Percentiles rank a stretch among this genome's conserved stretches.
Conservation (phyloP, 1,140 invertebrate genomes). For the Druon quercuslanigerum region DNA sequence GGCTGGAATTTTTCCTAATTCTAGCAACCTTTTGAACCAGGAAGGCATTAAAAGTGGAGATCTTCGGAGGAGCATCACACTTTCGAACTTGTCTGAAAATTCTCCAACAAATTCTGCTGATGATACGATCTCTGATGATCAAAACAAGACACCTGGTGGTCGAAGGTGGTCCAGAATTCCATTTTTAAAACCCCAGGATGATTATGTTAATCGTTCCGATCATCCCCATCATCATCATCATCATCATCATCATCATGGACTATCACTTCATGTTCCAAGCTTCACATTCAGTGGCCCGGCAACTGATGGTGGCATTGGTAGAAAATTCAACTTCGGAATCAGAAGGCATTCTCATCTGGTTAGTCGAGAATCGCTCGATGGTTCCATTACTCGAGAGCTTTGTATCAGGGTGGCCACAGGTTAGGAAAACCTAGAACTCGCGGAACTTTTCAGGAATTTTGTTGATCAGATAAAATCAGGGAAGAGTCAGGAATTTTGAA, state of each 20-base stretch:
- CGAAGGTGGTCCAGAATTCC: slow-evolving; percentile 58
- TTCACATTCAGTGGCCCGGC: slow-evolving; percentile 73
- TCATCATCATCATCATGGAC: slow-evolving; percentile 52
- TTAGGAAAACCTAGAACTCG: too few species aligned
- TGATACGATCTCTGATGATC: background rate
- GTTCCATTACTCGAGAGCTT: slow-evolving; percentile 30
- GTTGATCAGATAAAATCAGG: too few species aligned
- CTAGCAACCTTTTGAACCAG: slow-evolving; percentile 49
- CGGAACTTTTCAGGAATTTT: too few species aligned
- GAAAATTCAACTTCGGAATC: slow-evolving; percentile 77
- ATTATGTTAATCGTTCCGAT: slow-evolving; percentile 54
- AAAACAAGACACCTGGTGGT: slow-evolving; percentile 36
- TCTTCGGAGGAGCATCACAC: slow-evolving; percentile 44
- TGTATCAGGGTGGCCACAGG: background rate
- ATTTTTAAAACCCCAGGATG: slow-evolving; percentile 72
- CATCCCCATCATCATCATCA: slow-evolving; percentile 49
- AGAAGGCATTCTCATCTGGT: slow-evolving; percentile 77
- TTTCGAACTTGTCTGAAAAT: slow-evolving; percentile 45
- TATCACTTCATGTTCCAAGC: slow-evolving; percentile 74
- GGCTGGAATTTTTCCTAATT: slow-evolving; percentile 56
- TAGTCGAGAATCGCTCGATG: slow-evolving; percentile 62
- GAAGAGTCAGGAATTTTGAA: too few species aligned
- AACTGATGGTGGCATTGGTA: slow-evolving; percentile 65
- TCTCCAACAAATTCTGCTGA: slow-evolving; percentile 42
- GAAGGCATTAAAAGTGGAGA: background rate